Percentiles rank a stretch among this genome's conserved stretches.
Conservation (phyloP, 2,888 invertebrate genomes). For the Leucoptera coffeella region DNA sequence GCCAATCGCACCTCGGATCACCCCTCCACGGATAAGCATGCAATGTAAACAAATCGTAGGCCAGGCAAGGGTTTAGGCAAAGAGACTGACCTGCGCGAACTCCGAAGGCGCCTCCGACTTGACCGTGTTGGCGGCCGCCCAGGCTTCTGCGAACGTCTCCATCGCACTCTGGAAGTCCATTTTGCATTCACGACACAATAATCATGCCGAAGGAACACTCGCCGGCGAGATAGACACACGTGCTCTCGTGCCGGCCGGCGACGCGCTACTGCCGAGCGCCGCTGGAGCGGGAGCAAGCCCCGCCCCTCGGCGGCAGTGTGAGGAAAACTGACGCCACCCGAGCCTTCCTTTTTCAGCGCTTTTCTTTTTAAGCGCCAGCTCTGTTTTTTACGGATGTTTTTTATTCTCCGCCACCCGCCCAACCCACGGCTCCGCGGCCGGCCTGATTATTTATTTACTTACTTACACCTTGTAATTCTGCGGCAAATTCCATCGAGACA, state of each 20-base stretch:
- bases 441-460: conserved; percentile 50
- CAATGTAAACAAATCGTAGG: too few relatives aligned
- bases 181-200: conserved; percentile 34
- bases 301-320: too few relatives aligned
- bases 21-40: too few relatives aligned
- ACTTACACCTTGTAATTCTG: too few relatives aligned
- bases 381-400: conserved; percentile 48
- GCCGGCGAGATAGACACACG: conserved; percentile 17
- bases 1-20: too few relatives aligned
- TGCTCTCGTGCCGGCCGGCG: conserved; percentile 55
- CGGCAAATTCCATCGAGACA: too few relatives aligned
- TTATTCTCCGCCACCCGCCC: conserved; percentile 29
- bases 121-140: conserved; percentile 80
- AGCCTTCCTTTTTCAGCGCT: conserved; percentile 52
- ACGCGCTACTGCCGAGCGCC: conserved; percentile 52
- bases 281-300: conserved; percentile 48
- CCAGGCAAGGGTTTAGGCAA: too few relatives aligned
- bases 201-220: conserved; percentile 34
- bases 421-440: conserved; percentile 46
- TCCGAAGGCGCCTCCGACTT: conserved; percentile 57
- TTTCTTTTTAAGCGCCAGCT: conserved; percentile 54
- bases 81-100: conserved; percentile 60
- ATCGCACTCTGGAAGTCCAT: conserved; percentile 99
- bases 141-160: conserved; percentile 97
- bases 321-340: conserved; percentile 50